phyloP scores from a whole-genome alignment of 2,888 invertebrate genomes.

The Heliothis peltigera region DNA sequence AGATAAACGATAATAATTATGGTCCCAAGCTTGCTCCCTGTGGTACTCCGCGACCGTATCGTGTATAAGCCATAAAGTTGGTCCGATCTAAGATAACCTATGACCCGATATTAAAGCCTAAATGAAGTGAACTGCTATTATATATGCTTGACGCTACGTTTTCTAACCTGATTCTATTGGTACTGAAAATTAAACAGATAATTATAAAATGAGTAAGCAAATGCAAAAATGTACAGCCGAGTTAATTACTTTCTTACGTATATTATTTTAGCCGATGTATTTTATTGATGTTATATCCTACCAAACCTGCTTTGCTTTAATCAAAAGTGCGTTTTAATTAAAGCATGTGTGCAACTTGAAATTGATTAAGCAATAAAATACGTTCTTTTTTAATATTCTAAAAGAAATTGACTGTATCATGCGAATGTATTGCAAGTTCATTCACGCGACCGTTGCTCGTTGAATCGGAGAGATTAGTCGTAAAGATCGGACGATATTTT shows the following conservation, averaged over 20 bases:
- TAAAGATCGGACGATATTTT: slow-evolving; percentile 76
- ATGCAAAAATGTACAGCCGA: background rate
- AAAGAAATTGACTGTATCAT: slow-evolving; percentile 10
- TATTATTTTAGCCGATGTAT: too few species aligned
- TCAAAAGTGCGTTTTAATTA: background rate
- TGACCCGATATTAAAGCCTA: slow-evolving; percentile 68
- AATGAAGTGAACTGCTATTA: slow-evolving; percentile 66
- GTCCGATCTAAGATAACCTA: slow-evolving; percentile 76
- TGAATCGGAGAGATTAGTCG: slow-evolving; percentile 55
- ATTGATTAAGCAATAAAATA: slow-evolving; percentile 18
- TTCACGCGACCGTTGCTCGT: slow-evolving; percentile 59
- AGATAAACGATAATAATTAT: slow-evolving; percentile 35
- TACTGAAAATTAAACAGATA: background rate
- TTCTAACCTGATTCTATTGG: background rate
- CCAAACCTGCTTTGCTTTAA: background rate
- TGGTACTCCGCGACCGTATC: slow-evolving; percentile 57
- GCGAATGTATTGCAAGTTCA: slow-evolving; percentile 20
- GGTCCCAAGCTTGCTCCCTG: slow-evolving; percentile 58
- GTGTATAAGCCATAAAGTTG: slow-evolving; percentile 65
- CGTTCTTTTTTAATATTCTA: background rate
- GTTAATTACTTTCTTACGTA: background rate
- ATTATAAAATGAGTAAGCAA: background rate
- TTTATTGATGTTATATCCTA: background rate
- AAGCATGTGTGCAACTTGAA: background rate
- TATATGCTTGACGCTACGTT: slow-evolving; percentile 10